A percentile compares a stretch with the other conserved stretches of the same genome.
phyloP scores from a whole-genome alignment of 2,888 invertebrate genomes.

The Chloromyia formosa region DNA sequence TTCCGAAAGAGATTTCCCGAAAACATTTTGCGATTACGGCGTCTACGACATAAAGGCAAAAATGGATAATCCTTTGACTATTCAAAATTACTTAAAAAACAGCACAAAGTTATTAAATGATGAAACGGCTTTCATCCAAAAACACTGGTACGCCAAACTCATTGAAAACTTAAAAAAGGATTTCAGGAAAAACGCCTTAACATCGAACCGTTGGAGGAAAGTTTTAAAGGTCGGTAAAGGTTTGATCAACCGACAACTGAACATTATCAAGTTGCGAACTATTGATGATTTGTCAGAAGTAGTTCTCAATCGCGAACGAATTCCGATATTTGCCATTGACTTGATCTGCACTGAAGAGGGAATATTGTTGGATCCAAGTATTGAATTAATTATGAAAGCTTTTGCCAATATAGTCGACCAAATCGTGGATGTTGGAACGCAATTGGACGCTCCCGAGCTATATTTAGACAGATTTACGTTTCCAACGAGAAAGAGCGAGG shows the following conservation, averaged over 20 bases:
- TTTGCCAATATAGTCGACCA: conserved; percentile 70
- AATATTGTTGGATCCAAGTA: conserved; percentile 69
- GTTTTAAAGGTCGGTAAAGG: conserved; percentile 64
- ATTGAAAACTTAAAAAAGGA: conserved; percentile 58
- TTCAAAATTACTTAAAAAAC: conserved; percentile 55
- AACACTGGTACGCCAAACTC: conserved; percentile 64
- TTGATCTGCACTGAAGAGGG: conserved; percentile 54
- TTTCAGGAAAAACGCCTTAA: conserved; percentile 55
- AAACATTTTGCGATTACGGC: conserved; percentile 59
- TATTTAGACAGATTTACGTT: conserved; percentile 55
- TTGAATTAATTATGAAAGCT: conserved; percentile 67
- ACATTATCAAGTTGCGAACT: conserved; percentile 73
- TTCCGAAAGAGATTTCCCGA: conserved; percentile 61
- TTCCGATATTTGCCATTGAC: conserved; percentile 72
- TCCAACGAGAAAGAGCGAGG: conserved; percentile 62
- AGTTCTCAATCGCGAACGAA: conserved; percentile 66
- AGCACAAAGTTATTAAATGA: conserved; percentile 60
- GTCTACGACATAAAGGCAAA: conserved; percentile 51
- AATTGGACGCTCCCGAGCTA: conserved; percentile 68
- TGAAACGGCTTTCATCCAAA: conserved; percentile 60
- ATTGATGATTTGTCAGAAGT: conserved; percentile 70
- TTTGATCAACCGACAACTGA: conserved; percentile 70
- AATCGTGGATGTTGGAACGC: conserved; percentile 68
- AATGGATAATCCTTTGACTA: conserved; percentile 48
- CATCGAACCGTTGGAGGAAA: conserved; percentile 57